Evolutionary conservation across 2,888 invertebrate genomes (phyloP), one percentile per base, ranked within the genome.

Genomic region (Tenthredo scrophulariae): DNA sequence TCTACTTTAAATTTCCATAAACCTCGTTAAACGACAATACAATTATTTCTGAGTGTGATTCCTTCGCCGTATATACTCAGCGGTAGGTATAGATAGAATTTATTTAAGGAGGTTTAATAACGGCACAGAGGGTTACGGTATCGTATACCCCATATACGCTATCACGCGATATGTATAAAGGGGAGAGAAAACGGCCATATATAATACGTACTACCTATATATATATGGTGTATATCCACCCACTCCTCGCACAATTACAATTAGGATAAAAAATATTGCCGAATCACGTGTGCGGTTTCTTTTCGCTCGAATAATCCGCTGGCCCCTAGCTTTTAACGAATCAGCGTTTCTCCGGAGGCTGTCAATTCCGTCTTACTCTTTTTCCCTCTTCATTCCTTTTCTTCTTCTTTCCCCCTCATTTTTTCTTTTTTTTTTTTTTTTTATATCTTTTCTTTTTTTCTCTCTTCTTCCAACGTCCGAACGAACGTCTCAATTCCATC

Each of bases 11-110:
- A 89, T 90, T 89, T 90, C 88, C 90, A 90, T 91, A 89, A 89
- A 90, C 87, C 87, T 88, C 88, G 87, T 86, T 88, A 89, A 89
- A 89, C 87, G 88, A 88, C 87, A 88, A 90, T 89, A 88, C 89
- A 89, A 91, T 90, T 90, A 91, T 90, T 90, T 88, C 86, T 84
- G 86, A 87, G 87, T 86, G 74, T 87, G 86, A 88, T 88, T 88
- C 88, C 75, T 74, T 18, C n/a, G n/a, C n/a, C n/a, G 43, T 43
- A n/a, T 74, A 67, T 65, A 67, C 18, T 13, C 29, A 15, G 1
- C 10, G 65, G 26, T 65, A n/a, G 13, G 2, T 26, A 22, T 62
- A 18, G 65, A 33, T 67, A 15, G 33, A 67, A 67, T 67, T 67
- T 33, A 33, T 26, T 54, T 13, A 67, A 33, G 15, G 33, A 33